Evolutionary conservation across 2,113 vertebrate genomes (phyloP), one percentile per base, ranked within the genome.

Genomic region (Galemys pyrenaicus): DNA sequence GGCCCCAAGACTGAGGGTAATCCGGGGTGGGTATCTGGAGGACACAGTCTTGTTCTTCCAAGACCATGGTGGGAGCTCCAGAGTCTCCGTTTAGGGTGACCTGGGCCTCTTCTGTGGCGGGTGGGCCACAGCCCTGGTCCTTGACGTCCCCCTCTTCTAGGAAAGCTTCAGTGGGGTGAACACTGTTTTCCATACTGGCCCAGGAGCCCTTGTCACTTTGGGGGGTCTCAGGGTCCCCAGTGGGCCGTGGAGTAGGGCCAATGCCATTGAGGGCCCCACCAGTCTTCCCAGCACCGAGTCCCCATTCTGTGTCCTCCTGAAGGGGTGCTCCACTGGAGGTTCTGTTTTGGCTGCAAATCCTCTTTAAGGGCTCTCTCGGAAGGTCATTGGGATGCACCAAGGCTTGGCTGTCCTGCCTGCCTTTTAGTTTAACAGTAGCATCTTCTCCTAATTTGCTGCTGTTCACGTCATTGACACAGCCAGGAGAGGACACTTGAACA

Each of bases 391-490:
- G 97, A 0, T 30, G 94, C 54, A 89, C 96, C 56, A 87, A 90
- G 80, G 67, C 94, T 56, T 97, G 94, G 37, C 54, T 49, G 0
- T 90, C 97, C 22, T 85, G 96, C 46, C 94, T 94, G 87, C 86
- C 91, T 91, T 97, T 97, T n/a, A 91, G 44, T 64, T 96, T 98
- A 6, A 87, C 73, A 32, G 96, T 74, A 67, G 94, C 89, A 20
- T 97, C 96, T 54, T 98, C 97, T 0, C 97, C 96, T 3, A 70
- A 1, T 93, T 98, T 97, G 85, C 92, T 98, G 95, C 90, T 98
- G 93, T 93, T 98, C 3, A 92, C 96, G 97, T 98, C 98, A 8
- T 96, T 97, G 94, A 96, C 67, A 2, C 97, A 96, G 68, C 97
- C 97, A n/a, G 98, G 79, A 1, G 98, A 89, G 71, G 96, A 96